Evolutionary conservation across 2,888 invertebrate genomes (phyloP).

Genomic region (Volucella bombylans): DNA sequence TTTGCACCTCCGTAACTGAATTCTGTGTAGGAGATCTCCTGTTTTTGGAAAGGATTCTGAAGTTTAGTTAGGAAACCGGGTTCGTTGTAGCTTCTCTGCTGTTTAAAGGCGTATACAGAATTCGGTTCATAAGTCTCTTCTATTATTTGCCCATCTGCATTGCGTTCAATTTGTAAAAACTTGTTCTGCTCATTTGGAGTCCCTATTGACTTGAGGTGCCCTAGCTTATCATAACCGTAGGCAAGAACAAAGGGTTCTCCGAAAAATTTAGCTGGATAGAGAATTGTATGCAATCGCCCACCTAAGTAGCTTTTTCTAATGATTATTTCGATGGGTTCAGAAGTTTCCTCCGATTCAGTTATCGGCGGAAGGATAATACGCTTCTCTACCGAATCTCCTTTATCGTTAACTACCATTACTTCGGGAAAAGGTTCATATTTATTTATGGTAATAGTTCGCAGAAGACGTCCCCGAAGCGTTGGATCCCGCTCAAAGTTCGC

Average conservation of each 20-base stretch:
- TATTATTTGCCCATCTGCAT: constrained; percentile 35
- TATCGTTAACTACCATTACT: constrained; percentile 7
- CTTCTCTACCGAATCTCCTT: constrained; percentile 8
- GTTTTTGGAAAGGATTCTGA: constrained; percentile 58
- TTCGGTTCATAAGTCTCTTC: constrained; percentile 16
- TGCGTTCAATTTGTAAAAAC: constrained; percentile 29
- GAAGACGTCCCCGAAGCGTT: constrained; percentile 31
- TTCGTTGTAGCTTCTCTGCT: constrained; percentile 43
- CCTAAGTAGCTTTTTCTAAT: constrained; percentile 19
- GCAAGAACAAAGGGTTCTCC: constrained; percentile 11
- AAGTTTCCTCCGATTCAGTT: too few species aligned
- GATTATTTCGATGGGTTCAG: constrained; percentile 11
- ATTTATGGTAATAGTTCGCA: constrained; percentile 42
- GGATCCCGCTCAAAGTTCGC: constrained; percentile 38
- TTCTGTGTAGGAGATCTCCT: constrained; percentile 63
- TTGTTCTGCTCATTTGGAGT: constrained; percentile 1
- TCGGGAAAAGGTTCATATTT: constrained; percentile 35
- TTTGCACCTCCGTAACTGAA: constrained; percentile 71
- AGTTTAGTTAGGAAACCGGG: constrained; percentile 67
- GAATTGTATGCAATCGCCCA: constrained; percentile 12
- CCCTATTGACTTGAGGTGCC: constrained; percentile 35
- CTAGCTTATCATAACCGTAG: constrained; percentile 40
- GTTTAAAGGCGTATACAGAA: constrained; percentile 15
- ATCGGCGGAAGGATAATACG: constrained; percentile 5
- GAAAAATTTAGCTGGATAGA: constrained; percentile 24